phyloP scores from a whole-genome alignment of 1,140 invertebrate species.

The Zeugodacus cucurbitae region DNA sequence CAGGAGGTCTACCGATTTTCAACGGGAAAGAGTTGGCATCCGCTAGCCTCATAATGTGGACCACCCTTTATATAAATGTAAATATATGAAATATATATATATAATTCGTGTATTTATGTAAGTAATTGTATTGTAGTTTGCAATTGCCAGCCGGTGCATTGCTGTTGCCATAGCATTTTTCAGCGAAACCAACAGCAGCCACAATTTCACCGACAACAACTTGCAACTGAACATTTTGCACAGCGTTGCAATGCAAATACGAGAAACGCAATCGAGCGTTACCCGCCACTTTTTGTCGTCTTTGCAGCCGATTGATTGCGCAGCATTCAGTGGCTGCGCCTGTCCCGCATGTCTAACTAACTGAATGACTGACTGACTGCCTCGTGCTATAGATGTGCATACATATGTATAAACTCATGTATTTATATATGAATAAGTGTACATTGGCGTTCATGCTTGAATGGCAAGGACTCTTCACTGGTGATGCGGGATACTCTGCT shows the following conservation, averaged over 20 bases:
- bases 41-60: too few relatives aligned
- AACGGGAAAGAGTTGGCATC: too few relatives aligned
- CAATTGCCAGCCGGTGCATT: not conserved
- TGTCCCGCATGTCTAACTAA: not conserved
- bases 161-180: not conserved
- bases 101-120: not conserved
- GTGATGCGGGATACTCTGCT: too few relatives aligned
- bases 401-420: too few relatives aligned
- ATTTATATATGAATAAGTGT: too few relatives aligned
- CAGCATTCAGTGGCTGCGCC: not conserved
- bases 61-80: not conserved
- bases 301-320: not conserved
- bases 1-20: too few relatives aligned
- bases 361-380: not conserved
- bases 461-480: too few relatives aligned
- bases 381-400: too few relatives aligned
- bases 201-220: not conserved
- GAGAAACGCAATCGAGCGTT: conserved; percentile 5
- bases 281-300: not conserved
- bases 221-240: not conserved
- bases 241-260: not conserved
- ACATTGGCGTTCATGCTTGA: too few relatives aligned
- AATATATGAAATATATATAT: not conserved
- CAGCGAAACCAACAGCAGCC: not conserved
- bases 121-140: not conserved